Conservation (phyloP, 2,113 vertebrate genomes). For the Gnathonemus longibarbis region DNA sequence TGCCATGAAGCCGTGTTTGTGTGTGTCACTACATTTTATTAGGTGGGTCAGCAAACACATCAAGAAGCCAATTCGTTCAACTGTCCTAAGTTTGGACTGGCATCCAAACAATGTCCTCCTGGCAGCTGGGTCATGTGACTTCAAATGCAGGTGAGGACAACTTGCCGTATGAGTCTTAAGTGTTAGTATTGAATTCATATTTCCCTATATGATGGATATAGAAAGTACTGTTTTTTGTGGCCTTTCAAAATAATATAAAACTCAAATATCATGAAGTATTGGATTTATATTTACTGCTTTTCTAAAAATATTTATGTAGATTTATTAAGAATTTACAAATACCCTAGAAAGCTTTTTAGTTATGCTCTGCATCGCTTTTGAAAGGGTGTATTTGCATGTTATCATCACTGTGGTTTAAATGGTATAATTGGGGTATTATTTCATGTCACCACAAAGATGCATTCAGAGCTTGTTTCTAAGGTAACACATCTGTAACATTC, state of each 20-base stretch:
- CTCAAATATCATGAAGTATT: not conserved
- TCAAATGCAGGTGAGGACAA: slow-evolving; percentile 87
- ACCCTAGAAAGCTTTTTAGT: not conserved
- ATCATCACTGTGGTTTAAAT: not conserved
- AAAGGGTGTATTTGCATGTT: not conserved
- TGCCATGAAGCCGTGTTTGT: not conserved
- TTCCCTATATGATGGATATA: not conserved
- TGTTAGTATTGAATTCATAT: not conserved
- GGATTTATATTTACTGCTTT: not conserved
- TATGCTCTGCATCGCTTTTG: not conserved
- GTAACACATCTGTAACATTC: not conserved
- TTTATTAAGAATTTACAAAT: not conserved
- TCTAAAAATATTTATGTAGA: not conserved
- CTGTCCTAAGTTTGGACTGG: slow-evolving; percentile 96
- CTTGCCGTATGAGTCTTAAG: not conserved
- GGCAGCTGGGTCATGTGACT: slow-evolving; percentile 95
- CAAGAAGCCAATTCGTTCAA: slow-evolving; percentile 96
- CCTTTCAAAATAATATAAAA: not conserved
- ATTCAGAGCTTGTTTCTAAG: not conserved
- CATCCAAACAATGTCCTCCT: slow-evolving; percentile 97
- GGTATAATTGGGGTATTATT: not conserved
- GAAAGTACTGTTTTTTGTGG: too few relatives aligned
- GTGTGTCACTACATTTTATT: not conserved
- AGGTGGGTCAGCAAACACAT: slow-evolving; percentile 99
- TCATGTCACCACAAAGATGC: not conserved